A percentile compares a stretch with the other conserved stretches of the same genome.
phyloP scores from a whole-genome alignment of 2,888 invertebrate genomes.

The Rhopalosiphum nymphaeae region DNA sequence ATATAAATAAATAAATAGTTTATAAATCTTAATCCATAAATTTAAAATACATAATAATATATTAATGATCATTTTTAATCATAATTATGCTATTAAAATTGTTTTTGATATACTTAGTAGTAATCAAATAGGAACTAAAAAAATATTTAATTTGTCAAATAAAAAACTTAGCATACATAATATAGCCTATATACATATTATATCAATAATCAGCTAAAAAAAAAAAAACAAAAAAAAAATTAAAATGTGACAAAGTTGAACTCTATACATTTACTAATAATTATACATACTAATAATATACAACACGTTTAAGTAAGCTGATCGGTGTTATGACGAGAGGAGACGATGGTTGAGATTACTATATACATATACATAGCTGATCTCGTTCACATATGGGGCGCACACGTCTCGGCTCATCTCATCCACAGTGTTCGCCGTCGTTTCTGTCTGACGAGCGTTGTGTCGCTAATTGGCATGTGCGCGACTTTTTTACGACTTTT shows the following conservation, averaged over 20 bases:
- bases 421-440: not conserved
- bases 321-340: constrained; percentile 58
- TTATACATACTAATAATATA: not conserved
- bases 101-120: too few species aligned
- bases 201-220: not conserved
- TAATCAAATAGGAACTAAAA: too few species aligned
- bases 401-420: constrained; percentile 21
- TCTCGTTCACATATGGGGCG: constrained; percentile 7
- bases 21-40: too few species aligned
- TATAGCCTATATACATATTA: not conserved
- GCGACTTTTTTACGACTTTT: constrained; percentile 47
- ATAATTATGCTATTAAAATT: not conserved
- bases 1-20: too few species aligned
- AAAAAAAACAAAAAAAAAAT: not conserved
- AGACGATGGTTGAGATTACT: not conserved
- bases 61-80: not conserved
- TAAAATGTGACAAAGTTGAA: not conserved
- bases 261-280: not conserved
- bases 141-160: not conserved
- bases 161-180: not conserved
- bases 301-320: constrained; percentile 49
- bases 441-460: constrained; percentile 32
- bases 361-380: not conserved
- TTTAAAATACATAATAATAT: too few species aligned
- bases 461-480: constrained; percentile 62